Evolutionary conservation across 30 jellyfish, hydroid and myxozoan species (phyloP), one percentile per base, ranked within the genome.

Genomic region (Sanderia malayensis): DNA sequence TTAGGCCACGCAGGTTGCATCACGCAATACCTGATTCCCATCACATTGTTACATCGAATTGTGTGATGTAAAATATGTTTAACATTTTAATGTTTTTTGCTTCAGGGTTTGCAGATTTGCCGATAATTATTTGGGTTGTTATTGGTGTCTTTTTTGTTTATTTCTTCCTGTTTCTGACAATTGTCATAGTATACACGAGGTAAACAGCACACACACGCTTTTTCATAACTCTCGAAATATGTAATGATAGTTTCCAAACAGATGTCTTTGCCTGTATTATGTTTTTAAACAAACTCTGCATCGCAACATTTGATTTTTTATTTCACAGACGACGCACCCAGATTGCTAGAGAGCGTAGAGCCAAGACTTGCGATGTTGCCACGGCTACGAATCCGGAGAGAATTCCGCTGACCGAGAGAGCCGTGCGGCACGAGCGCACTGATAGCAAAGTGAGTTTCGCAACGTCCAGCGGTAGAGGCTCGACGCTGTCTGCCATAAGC

Each of bases 391-490:
- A 25, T 20, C 79, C 84, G 15, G 84, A 70, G 29, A 28, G 84
- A 61, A 61, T 45, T 0, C 81, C 81, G 0, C 21, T 67, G 65
- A 69, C 85, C 4, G 84, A 69, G 47, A 59, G 44, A 22, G 32
- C 41, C 26, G 58, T 13, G 29, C 57, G 82, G 20, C 79, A 68
- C 63, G 76, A 80, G 45, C 34, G 80, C 68, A 27, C 80, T 20
- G 75, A 46, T 4, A 80, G 93, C 74, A 80, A 69, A 46, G 31
- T 59, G 8, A 68, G 82, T 58, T 64, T 57, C 47, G 82, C 83
- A 17, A 70, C 82, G 44, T 80, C 93, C 31, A 64, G 83, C 44
- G 93, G 93, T 9, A 46, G 93, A 62, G 93, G 93, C 58, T 80
- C 93, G 29, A 65, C 82, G 0, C 17, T 68, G 20, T 79, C 82